Evolutionary conservation across 2,797 vertebrate genomes (phyloP), one percentile per base, ranked within the genome.

Genomic region (Sylvilagus floridanus): DNA sequence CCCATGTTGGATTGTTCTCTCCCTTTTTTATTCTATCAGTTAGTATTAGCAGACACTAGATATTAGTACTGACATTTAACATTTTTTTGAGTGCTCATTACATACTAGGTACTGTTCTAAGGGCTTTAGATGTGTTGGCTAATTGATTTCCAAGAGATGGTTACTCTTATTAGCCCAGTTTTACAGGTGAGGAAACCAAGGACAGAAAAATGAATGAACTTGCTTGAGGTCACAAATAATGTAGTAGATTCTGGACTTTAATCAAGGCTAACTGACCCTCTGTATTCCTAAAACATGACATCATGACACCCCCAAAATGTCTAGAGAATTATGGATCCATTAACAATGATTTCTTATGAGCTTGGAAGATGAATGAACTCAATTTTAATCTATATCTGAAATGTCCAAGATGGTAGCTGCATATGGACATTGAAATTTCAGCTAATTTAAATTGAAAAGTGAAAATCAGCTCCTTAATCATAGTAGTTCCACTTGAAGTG

Each of bases 391-490:
- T 92, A 26, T 83, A 50, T 78, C 54, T 88, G 37, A 60, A 37
- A 6, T 79, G 32, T 73, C 30, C 75, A 93, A 76, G 52, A 62
- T 63, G 81, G 35, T 75, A 82, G 73, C 22, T 17, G 77, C 57
- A 60, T 5, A 5, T 50, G 68, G 42, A 12, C 65, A 54, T 91
- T 92, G 84, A 92, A 81, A 84, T 47, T 90, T 73, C 84, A 87
- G 69, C n/a, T 89, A 93, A 94, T 95, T 83, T 92, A 94, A 94
- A 93, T 94, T 30, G 89, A 85, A 83, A 88, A 71, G 84, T 86
- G 63, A 89, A 91, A 65, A 85, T 79, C 54, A 84, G 26, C 66
- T 47, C 32, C 17, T 88, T 9, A 21, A 65, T 86, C 50, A 86
- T n/a, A 65, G 17, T 84, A 82, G 68, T 79, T 85, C 28, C 69